Base-by-base conservation (phyloP, 2,113 vertebrate species). In the Aldabrachelys gigantea region DNA sequence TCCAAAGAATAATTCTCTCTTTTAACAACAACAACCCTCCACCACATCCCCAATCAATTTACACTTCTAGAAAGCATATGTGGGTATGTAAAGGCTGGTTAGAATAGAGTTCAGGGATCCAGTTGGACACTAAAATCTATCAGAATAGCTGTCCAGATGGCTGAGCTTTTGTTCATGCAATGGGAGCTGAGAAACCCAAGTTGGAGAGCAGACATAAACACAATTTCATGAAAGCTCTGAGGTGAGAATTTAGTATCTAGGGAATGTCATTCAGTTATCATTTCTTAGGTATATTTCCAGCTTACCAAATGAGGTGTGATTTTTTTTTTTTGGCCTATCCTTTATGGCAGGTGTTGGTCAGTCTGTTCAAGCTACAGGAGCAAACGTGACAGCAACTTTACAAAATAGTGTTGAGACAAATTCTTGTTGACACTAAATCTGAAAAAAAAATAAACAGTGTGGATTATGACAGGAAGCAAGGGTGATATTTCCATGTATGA, bases 151-250 rank as follows among this genome's bases (percentile, higher is more conserved):
- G 50, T 93, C 88, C 95, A 97, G 90, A 97, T 93, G 94, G 91
- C 54, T 90, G 82, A 96, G 94, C 72, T 93, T 96, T 96, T 97
- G n/a, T 94, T 95, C 89, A 41, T 84, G 41, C 91, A 91, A 29
- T 76, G 49, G 65, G 83, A 96, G 84, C 12, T 86, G 56, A 87
- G 87, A 94, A 97, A 97, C 19, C 69, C 59, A 86, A 90, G 53
- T 95, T 93, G 88, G 93, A 50, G 83, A 95, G 91, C 72, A 97
- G 80, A 84, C 80, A n/a, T n/a, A 89, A 83, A 93, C 94, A 85
- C 3, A 84, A 86, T 10, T 90, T 59, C 41, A 59, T 92, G 85
- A 97, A 90, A 94, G 87, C 25, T 94, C 47, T 94, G 14, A 87
- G 82, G 53, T 85, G 31, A 95, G 10, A 31, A 5, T 80, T 59